These are phyloP conservation scores for Barypeithes pellucidus DNA, from an alignment of 2,888 invertebrate species.

Conservation along the genomic window DNA sequence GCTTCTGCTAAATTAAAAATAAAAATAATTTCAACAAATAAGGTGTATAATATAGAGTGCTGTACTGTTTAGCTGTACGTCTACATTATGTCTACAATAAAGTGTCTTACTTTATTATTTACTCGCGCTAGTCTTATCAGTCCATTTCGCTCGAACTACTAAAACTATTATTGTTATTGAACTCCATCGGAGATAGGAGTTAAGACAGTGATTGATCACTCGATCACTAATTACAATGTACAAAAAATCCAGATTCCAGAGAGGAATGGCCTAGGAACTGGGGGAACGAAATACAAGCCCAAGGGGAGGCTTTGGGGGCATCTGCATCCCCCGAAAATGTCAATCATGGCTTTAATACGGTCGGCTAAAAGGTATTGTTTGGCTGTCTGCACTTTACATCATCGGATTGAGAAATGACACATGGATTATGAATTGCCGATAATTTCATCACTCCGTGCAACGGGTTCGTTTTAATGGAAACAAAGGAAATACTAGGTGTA, in stretches of 20 bases:
- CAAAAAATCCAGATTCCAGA: conserved; percentile 34
- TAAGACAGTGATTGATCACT: conserved; percentile 38
- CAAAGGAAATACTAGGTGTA: neutral
- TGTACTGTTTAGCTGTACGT: too few species aligned
- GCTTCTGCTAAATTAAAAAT: too few species aligned
- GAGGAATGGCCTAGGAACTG: neutral
- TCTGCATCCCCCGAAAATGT: conserved; percentile 54
- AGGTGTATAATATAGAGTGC: too few species aligned
- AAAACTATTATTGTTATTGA: conserved; percentile 11
- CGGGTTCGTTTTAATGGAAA: conserved; percentile 4
- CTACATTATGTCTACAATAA: too few species aligned
- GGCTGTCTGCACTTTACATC: conserved; percentile 53
- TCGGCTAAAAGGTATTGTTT: conserved; percentile 56
- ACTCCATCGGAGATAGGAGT: neutral
- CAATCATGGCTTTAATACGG: conserved; percentile 60
- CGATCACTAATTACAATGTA: conserved; percentile 33
- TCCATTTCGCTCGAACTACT: neutral
- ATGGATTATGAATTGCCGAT: conserved; percentile 55
- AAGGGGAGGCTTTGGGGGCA: conserved; percentile 22
- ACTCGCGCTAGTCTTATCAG: too few species aligned
- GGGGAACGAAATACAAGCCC: conserved; percentile 28
- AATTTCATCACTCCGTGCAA: conserved; percentile 51
- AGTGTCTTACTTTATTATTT: too few species aligned
- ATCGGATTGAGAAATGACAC: conserved; percentile 51
- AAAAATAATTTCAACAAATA: too few species aligned